phyloP scores from a whole-genome alignment of 2,113 vertebrate genomes.

The rabbit (Oryctolagus cuniculus) region mOryCun1.1 NC_091439.1:129832001-129832500 shows the following conservation, averaged over 20 bases:
- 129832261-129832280: neutral
- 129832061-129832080: neutral
- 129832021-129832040: neutral
- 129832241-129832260: neutral
- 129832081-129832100: neutral
- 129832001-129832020: neutral
- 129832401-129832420: no score
- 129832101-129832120: neutral
- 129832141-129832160: neutral
- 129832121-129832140: neutral
- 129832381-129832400: no score
- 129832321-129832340: neutral
- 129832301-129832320: neutral
- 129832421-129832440: no score
- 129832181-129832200: neutral
- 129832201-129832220: neutral
- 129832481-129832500: neutral
- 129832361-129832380: neutral
- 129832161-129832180: neutral
- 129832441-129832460: neutral
- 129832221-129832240: neutral
- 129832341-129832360: neutral
- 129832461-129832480: neutral
- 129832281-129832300: neutral
- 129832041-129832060: neutral